Evolutionary conservation across 2,797 vertebrate genomes (phyloP).

Genomic region (Danio choprae): DNA sequence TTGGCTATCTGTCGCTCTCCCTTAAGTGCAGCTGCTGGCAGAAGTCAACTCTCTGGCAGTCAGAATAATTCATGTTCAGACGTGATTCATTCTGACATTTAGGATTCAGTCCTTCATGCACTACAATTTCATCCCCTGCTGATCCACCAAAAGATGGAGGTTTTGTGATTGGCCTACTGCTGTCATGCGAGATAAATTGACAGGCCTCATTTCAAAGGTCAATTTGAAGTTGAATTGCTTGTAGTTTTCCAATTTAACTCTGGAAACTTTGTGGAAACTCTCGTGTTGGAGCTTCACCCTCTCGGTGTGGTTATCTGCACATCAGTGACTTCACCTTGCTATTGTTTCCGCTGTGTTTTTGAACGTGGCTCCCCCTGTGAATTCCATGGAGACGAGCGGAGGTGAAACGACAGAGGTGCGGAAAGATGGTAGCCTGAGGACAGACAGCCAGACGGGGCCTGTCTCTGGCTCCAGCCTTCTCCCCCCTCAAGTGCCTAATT

Average conservation of each 20-base stretch:
- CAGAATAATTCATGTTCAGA: constrained; percentile 42
- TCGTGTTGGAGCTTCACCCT: background rate
- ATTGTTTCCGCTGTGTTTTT: constrained; percentile 43
- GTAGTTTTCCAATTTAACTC: background rate
- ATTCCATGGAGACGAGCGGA: constrained; percentile 50
- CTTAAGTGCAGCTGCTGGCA: constrained; percentile 21
- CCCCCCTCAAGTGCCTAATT: constrained; percentile 24
- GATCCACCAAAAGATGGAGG: constrained; percentile 13
- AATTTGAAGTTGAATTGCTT: background rate
- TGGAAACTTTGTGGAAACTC: background rate
- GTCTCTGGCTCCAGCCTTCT: constrained; percentile 62
- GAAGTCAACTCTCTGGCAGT: constrained; percentile 26
- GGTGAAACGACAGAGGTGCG: constrained; percentile 63
- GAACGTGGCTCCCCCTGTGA: constrained; percentile 34
- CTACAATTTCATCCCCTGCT: constrained; percentile 16
- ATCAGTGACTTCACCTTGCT: constrained; percentile 26
- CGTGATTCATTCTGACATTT: constrained; percentile 29
- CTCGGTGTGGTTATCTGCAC: constrained; percentile 12
- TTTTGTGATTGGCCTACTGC: background rate
- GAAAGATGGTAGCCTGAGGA: constrained; percentile 66
- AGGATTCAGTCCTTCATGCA: constrained; percentile 33
- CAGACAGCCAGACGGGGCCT: constrained; percentile 60
- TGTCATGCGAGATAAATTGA: background rate
- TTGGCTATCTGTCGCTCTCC: background rate
- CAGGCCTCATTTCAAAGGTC: background rate